These are phyloP conservation scores for Rhagophthalmus giganteus DNA, from an alignment of 2,888 invertebrate species.

Conservation along the genomic window DNA sequence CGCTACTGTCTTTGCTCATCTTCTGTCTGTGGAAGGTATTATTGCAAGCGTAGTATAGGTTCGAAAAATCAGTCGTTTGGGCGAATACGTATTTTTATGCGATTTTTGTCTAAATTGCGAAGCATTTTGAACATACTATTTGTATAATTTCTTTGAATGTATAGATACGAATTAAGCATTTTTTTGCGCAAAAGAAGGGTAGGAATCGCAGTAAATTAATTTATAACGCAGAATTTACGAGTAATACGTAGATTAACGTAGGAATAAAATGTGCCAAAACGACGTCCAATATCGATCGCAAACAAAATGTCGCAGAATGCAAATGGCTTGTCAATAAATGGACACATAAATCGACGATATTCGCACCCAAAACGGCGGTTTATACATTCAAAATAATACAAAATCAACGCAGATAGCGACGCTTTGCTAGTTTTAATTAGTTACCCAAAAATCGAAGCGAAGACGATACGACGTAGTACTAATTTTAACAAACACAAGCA, in stretches of 20 bases:
- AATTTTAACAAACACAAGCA: conserved; percentile 16
- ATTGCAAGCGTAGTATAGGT: conserved; percentile 43
- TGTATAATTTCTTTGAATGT: conserved; percentile 15
- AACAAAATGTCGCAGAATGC: conserved; percentile 49
- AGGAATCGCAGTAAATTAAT: conserved; percentile 31
- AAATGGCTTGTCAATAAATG: conserved; percentile 41
- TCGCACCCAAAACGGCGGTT: conserved; percentile 55
- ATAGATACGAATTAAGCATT: conserved; percentile 17
- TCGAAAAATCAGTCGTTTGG: conserved; percentile 49
- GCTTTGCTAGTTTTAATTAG: conserved; percentile 53
- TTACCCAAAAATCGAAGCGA: conserved; percentile 55
- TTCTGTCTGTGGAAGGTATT: conserved; percentile 52
- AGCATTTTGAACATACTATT: conserved; percentile 24
- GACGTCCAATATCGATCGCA: conserved; percentile 22
- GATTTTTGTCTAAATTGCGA: conserved; percentile 31
- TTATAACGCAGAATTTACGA: conserved; percentile 29
- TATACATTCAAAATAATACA: conserved; percentile 44
- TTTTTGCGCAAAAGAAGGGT: conserved; percentile 22
- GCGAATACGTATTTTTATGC: conserved; percentile 51
- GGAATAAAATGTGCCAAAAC: conserved; percentile 22
- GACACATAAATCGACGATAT: conserved; percentile 49
- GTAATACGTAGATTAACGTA: conserved; percentile 15
- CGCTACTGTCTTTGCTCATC: conserved; percentile 37
- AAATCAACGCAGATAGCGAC: conserved; percentile 51
- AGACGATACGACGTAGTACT: conserved; percentile 33